Evolutionary conservation across 2,113 vertebrate species (phyloP), one percentile per base, ranked within the genome.

Genomic region (Paramisgurnus dabryanus): DNA sequence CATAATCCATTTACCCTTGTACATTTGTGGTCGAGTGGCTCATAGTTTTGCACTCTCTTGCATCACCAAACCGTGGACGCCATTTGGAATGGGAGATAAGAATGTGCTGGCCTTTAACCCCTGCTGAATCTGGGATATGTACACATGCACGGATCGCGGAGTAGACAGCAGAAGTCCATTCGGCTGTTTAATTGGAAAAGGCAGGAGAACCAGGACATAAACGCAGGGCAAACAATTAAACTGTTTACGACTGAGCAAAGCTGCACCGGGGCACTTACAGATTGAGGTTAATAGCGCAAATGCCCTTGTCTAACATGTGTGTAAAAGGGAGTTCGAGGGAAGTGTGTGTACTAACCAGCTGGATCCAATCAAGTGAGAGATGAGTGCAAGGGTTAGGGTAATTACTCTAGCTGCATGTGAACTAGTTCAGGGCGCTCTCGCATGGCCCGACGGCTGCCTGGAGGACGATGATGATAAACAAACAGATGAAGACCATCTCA

Each of bases 351-450:
- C 34, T 13, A 63, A 50, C 63, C 84, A 68, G 67, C 73, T 73
- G 80, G 77, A 70, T 45, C 60, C 53, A 75, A 80, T 82, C 78
- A 79, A 73, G 69, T 55, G 50, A 68, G 12, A 76, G 72, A 76
- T 7, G 11, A 77, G 72, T 41, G 70, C 53, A 63, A 67, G 80
- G 80, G 84, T 82, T 80, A 80, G 40, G 81, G 76, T 58, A 76
- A 82, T 78, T 67, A 83, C 81, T 83, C 81, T 61, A 45, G 63
- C 76, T 83, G 53, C 43, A 50, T 68, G 13, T 27, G 57, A 67
- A 83, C 64, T 60, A 40, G 76, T 61, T 79, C 61, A 50, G 69
- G 39, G 13, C 53, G n/a, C 7, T n/a, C 39, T 17, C 65, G 12
- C 9, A 4, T 15, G 17, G 39, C 8, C 18, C 22, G 40, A 55